phyloP scores from a whole-genome alignment of 2,113 vertebrate genomes.

The Chlamydotis undulata region DNA sequence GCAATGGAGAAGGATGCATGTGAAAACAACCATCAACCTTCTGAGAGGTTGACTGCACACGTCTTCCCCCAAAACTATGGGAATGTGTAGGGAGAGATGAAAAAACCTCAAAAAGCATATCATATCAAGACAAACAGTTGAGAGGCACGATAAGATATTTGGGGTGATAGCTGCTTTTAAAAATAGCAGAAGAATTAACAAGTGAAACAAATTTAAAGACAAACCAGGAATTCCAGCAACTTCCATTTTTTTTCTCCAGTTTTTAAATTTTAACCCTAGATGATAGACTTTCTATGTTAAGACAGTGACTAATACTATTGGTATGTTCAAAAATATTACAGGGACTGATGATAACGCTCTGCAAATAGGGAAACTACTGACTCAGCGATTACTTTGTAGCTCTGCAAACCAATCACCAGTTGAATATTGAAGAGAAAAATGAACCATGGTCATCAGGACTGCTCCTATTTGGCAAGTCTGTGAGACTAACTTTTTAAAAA shows the following conservation, averaged over 20 bases:
- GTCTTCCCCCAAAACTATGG: neutral
- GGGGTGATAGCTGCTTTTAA: neutral
- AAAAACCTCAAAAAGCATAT: neutral
- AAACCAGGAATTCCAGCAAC: neutral
- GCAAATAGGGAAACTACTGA: neutral
- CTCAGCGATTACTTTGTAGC: neutral
- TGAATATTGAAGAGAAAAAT: neutral
- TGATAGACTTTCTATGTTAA: neutral
- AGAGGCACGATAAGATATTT: neutral
- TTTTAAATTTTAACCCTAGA: neutral
- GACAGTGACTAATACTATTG: neutral
- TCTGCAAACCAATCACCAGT: neutral
- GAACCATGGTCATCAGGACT: neutral
- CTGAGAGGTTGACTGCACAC: neutral
- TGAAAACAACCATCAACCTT: neutral
- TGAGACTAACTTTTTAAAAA: neutral
- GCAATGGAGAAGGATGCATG: neutral
- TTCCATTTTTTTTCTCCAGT: neutral
- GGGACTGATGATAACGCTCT: neutral
- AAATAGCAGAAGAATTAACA: neutral
- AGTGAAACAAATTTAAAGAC: neutral
- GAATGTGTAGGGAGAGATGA: neutral
- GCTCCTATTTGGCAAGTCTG: neutral
- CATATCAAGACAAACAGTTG: neutral
- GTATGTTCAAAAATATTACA: neutral